Evolutionary conservation across 2,113 vertebrate genomes (phyloP).

Genomic region (Catharus minimus): DNA sequence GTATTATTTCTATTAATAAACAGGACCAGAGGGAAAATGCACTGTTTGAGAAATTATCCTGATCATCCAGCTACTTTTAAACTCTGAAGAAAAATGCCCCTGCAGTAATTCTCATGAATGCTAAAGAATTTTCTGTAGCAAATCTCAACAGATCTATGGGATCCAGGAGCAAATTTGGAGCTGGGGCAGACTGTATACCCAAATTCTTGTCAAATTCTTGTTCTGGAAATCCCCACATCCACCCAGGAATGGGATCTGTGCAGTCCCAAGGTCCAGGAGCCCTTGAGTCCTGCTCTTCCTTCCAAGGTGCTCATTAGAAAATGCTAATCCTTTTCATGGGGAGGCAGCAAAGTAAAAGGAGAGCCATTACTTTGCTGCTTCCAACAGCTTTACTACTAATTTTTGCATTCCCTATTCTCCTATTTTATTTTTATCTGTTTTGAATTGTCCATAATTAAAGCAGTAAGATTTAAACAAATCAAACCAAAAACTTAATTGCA

Average conservation of each 20-base stretch:
- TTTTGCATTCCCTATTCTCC: not conserved
- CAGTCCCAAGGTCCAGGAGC: not conserved
- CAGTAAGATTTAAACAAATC: not conserved
- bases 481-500: not conserved
- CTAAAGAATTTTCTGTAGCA: not conserved
- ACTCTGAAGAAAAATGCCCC: not conserved
- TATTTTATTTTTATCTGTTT: not conserved
- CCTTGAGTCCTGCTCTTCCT: not conserved
- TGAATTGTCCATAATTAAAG: not conserved
- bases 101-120: not conserved
- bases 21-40: not conserved
- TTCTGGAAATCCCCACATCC: not conserved
- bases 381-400: not conserved
- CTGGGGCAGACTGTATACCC: not conserved
- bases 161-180: not conserved
- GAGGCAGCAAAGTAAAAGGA: not conserved
- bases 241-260: not conserved
- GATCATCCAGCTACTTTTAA: not conserved
- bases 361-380: not conserved
- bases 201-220: not conserved
- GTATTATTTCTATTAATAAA: not conserved
- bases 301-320: not conserved
- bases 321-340: not conserved
- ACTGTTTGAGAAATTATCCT: not conserved
- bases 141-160: not conserved